Evolutionary conservation across 2,113 vertebrate genomes (phyloP).

Genomic region (Sigmodon hispidus): DNA sequence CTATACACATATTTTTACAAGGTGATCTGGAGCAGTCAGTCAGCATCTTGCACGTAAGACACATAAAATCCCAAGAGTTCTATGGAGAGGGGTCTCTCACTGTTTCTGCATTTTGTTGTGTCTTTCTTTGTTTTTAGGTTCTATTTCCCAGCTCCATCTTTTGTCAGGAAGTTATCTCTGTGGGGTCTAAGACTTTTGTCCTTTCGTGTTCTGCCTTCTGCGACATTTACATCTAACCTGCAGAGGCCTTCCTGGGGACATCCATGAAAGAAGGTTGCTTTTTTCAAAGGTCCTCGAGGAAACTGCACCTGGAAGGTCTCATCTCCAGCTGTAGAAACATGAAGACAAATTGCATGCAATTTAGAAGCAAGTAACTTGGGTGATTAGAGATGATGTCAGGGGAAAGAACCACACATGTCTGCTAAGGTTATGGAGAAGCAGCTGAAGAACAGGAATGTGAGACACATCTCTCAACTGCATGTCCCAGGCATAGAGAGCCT

Average conservation of each 20-base stretch:
- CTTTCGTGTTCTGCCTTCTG: neutral
- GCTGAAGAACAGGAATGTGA: neutral
- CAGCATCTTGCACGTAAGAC: neutral
- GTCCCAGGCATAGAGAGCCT: neutral
- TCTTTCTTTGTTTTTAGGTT: neutral
- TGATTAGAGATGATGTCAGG: conserved; percentile 63
- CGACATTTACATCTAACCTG: neutral
- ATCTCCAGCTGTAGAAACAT: conserved; percentile 47
- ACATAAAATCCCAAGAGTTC: neutral
- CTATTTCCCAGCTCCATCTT: neutral
- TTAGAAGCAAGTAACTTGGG: conserved; percentile 56
- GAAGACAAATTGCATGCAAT: conserved; percentile 65
- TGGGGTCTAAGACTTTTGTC: neutral
- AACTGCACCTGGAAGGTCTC: conserved; percentile 53
- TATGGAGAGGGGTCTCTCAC: neutral
- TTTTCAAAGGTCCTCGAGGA: neutral
- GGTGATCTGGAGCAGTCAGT: neutral
- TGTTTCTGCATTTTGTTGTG: neutral
- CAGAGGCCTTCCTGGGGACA: neutral
- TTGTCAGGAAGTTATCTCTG: neutral
- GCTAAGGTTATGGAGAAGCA: neutral
- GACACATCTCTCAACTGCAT: neutral
- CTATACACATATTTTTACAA: neutral
- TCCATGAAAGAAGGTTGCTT: neutral
- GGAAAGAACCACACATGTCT: conserved; percentile 24